Conservation (phyloP, 2,888 invertebrate genomes). For the Phanerotoma sp. region DNA sequence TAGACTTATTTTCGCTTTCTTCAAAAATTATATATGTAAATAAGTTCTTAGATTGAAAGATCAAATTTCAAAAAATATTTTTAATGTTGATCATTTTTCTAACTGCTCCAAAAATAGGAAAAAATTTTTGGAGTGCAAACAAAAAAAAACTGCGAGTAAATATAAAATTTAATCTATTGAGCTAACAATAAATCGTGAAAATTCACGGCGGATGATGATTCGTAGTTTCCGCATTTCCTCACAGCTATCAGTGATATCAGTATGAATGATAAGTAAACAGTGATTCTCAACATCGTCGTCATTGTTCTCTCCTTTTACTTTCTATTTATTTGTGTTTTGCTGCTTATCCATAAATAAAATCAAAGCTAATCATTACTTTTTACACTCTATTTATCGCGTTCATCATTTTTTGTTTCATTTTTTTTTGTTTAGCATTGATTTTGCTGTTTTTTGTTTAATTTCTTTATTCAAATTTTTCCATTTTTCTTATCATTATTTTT, state of each 20-base stretch:
- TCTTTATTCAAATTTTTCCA: slow-evolving; percentile 4
- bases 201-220: neutral
- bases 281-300: slow-evolving; percentile 8
- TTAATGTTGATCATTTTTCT: no score
- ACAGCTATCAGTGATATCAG: slow-evolving; percentile 13
- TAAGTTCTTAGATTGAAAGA: neutral
- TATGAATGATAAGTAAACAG: slow-evolving; percentile 16
- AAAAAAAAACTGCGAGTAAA: no score
- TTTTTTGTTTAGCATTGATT: neutral
- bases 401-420: neutral
- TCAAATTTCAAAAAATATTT: no score
- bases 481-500: neutral
- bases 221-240: slow-evolving; percentile 20
- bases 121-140: no score
- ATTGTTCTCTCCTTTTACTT: neutral
- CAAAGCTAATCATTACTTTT: no score
- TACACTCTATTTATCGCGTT: no score
- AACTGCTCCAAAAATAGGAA: no score
- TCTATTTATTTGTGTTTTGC: no score
- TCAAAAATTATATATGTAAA: neutral
- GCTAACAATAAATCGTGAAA: neutral
- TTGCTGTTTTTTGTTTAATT: neutral
- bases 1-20: slow-evolving; percentile 9
- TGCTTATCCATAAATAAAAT: no score
- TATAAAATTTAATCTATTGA: no score